Evolutionary conservation across 2,797 vertebrate species (phyloP), one percentile per base, ranked within the genome.

Genomic region (Staurois parvus): DNA sequence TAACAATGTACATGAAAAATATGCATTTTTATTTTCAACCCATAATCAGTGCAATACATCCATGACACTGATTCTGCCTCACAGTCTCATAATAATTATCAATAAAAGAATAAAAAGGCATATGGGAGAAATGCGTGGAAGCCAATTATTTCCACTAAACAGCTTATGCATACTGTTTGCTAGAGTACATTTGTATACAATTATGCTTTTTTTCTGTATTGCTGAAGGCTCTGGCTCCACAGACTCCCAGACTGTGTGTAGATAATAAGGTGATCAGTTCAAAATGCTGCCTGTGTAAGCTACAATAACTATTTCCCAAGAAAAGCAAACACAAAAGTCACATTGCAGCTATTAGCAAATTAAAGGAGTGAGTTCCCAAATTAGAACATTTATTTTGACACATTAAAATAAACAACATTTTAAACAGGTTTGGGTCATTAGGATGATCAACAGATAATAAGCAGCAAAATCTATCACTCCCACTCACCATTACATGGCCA

Each of bases 211-310:
- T 69, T 29, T 83, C 34, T 66, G 76, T 70, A 84, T 77, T 70
- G 73, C 82, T 84, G 48, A 68, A 84, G 82, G 82, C 82, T 70
- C 37, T 77, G 66, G 82, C 82, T 84, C 66, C 66, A 70, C 82
- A 70, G 45, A 84, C 48, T 52, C 48, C 48, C 17, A 19, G 17
- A 52, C 73, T 76, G 82, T 70, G 82, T 70, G 48, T 67, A 52
- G 66, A 77, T 84, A 84, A 84, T 77, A 84, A 84, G 82, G 82
- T 84, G 73, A 77, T 84, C 66, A 77, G 82, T 84, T 84, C 82
- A 77, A 40, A 76, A 67, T 77, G 82, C 73, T 45, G 74, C 64
- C 32, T 56, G 42, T 59, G 45, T 30, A 70, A 34, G 45, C 40
- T 76, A 52, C 30, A 76, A 84, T 59, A 77, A 84, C 81, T 59